Evolutionary conservation across 2,888 invertebrate species (phyloP).

Genomic region (Cosmia trapezina): DNA sequence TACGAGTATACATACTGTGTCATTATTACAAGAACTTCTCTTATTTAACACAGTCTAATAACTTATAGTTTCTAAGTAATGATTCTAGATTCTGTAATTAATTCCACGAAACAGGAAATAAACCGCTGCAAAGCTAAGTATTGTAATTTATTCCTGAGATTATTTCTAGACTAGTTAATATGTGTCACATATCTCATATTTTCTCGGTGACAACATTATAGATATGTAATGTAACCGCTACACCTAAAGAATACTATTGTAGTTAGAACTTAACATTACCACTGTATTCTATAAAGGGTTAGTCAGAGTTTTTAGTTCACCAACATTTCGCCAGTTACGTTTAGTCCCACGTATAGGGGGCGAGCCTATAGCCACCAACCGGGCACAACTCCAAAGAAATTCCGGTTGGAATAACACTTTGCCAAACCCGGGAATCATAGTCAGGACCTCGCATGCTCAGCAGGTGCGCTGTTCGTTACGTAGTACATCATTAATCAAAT

Average conservation of each 20-base stretch:
- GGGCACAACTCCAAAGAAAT: background rate
- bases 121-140: background rate
- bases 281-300: background rate
- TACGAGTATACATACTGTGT: too few species aligned
- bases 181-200: slow-evolving; percentile 22
- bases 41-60: too few species aligned
- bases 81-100: slow-evolving; percentile 15
- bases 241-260: slow-evolving; percentile 19
- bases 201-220: slow-evolving; percentile 30
- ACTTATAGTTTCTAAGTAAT: too few species aligned
- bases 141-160: slow-evolving; percentile 20
- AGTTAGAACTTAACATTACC: background rate
- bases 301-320: background rate
- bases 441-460: background rate
- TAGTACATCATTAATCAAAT: slow-evolving; percentile 7
- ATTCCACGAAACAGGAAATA: slow-evolving; percentile 18
- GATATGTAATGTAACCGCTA: slow-evolving; percentile 28
- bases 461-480: background rate
- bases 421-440: background rate
- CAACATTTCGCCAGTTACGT: background rate
- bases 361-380: background rate
- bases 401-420: background rate
- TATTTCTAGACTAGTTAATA: slow-evolving; percentile 6
- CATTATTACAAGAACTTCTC: too few species aligned
- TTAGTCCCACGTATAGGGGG: background rate